A percentile compares a stretch with the other conserved stretches of the same genome.
These are phyloP conservation scores for Eudyptes chrysolophus DNA, from an alignment of 2,113 vertebrate species.

Conservation along the genomic window DNA sequence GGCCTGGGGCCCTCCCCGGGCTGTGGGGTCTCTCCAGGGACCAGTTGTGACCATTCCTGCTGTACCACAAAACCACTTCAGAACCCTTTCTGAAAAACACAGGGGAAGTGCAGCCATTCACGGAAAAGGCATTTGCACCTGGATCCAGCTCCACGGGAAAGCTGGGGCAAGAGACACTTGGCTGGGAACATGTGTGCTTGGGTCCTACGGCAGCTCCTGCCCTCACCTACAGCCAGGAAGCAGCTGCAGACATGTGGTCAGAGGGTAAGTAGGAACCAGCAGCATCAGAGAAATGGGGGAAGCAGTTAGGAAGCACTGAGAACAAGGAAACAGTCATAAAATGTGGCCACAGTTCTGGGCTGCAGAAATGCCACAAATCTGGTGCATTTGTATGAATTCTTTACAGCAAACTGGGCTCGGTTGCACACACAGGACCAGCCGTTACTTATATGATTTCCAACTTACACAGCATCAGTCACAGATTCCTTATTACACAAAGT, in stretches of 20 bases:
- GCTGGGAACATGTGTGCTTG: not conserved
- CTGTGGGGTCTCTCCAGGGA: not conserved
- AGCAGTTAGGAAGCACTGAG: not conserved
- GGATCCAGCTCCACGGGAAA: not conserved
- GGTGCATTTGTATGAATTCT: not conserved
- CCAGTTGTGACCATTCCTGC: not conserved
- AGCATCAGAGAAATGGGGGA: not conserved
- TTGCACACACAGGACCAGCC: not conserved
- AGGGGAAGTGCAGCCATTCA: not conserved
- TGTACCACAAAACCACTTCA: not conserved
- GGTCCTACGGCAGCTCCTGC: not conserved
- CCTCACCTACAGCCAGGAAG: not conserved
- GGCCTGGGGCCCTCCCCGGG: not conserved
- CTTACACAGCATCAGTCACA: not conserved
- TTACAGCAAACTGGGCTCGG: not conserved
- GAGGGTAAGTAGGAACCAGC: not conserved
- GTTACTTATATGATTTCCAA: not conserved
- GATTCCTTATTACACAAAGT: conserved; percentile 12
- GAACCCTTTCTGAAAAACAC: not conserved
- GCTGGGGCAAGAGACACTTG: accelerated
- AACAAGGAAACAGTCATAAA: not conserved
- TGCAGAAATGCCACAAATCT: not conserved
- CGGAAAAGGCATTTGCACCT: not conserved
- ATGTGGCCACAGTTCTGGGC: not conserved
- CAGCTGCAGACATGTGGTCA: accelerated